These are phyloP conservation scores for Aphelenchoides fujianensis DNA, from an alignment of 1,140 invertebrate genomes.

Conservation along the genomic window DNA sequence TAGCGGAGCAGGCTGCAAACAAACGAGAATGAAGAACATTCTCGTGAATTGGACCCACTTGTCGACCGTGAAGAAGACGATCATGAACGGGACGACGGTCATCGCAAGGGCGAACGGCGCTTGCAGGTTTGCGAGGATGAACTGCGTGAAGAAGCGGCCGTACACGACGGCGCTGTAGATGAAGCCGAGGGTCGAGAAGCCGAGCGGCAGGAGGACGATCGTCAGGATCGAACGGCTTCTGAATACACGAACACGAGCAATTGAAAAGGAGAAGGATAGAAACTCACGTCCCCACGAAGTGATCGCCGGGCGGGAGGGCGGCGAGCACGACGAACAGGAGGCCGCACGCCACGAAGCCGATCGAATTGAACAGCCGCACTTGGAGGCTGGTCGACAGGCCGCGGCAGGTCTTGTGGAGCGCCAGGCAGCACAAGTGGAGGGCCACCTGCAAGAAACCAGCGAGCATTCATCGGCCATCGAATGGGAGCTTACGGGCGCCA, in stretches of 20 bases:
- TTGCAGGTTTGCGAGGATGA: constrained; percentile 38
- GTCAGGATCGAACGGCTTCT: constrained; percentile 21
- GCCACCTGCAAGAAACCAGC: constrained; percentile 7
- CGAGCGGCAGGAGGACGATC: constrained; percentile 32
- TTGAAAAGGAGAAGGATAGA: neutral
- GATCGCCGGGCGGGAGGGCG: constrained; percentile 19
- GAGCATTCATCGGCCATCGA: no score
- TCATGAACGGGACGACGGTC: constrained; percentile 26
- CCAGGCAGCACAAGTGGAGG: constrained; percentile 14
- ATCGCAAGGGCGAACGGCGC: constrained; percentile 34
- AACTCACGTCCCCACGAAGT: constrained; percentile 12
- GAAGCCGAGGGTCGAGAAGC: constrained; percentile 35
- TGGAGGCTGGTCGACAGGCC: constrained; percentile 23
- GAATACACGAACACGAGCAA: constrained; percentile 2
- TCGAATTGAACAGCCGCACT: constrained; percentile 34
- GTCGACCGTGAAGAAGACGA: constrained; percentile 30
- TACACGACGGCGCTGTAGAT: constrained; percentile 36
- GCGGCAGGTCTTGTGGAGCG: constrained; percentile 3
- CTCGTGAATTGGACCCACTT: constrained; percentile 29
- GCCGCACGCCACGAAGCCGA: constrained; percentile 25
- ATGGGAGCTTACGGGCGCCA: constrained; percentile 3
- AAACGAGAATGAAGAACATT: no score
- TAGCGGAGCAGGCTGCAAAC: constrained; percentile 25
- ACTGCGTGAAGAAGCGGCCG: constrained; percentile 39
- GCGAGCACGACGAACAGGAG: constrained; percentile 32